phyloP scores from a whole-genome alignment of 92 coral and sea anemone species.

The Siderastrea siderea region DNA sequence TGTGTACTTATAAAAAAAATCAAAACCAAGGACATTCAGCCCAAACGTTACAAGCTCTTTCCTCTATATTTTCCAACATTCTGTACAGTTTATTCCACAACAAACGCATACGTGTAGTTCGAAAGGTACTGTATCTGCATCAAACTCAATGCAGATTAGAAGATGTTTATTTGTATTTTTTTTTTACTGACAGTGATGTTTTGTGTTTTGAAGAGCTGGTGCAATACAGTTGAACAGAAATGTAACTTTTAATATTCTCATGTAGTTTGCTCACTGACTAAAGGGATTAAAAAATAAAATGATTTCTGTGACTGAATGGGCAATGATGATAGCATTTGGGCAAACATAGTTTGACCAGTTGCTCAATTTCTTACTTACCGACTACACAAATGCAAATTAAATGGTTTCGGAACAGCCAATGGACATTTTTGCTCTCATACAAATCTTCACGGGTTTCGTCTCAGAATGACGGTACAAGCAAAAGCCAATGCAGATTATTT shows the following conservation, averaged over 20 bases:
- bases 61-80: not conserved
- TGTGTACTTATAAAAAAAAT: no score
- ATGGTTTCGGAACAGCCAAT: constrained; percentile 14
- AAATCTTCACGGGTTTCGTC: constrained; percentile 17
- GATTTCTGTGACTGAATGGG: not conserved
- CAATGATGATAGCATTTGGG: not conserved
- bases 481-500: constrained; percentile 32
- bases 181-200: not conserved
- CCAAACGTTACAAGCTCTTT: no score
- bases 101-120: no score
- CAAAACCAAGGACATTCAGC: no score
- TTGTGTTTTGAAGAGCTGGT: not conserved
- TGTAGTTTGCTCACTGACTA: no score
- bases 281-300: not conserved
- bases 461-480: not conserved
- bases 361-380: constrained; percentile 25
- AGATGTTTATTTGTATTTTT: not conserved
- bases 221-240: not conserved
- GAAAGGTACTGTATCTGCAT: no score
- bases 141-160: no score
- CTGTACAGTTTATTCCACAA: not conserved
- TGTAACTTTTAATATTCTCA: not conserved
- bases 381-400: not conserved
- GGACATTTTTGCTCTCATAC: not conserved
- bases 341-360: not conserved